phyloP scores from a whole-genome alignment of 2,797 vertebrate species.

The Denticeps clupeoides region DNA sequence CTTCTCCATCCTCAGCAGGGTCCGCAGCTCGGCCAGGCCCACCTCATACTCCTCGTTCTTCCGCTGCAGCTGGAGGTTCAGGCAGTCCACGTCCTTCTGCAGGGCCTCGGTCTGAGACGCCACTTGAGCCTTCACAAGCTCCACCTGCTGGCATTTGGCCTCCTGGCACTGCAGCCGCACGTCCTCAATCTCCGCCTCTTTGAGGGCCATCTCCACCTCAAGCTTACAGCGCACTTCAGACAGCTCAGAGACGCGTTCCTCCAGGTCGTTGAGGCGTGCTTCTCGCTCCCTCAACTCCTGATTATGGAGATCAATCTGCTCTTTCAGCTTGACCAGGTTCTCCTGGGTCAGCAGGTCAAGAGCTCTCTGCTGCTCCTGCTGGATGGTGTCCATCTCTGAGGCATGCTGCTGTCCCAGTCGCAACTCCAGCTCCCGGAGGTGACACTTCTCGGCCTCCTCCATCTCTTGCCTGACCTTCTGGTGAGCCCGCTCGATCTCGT shows the following conservation, averaged over 20 bases:
- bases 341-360: conserved; percentile 63
- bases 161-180: conserved; percentile 71
- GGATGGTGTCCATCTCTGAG: conserved; percentile 60
- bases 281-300: conserved; percentile 61
- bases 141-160: conserved; percentile 68
- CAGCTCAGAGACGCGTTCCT: conserved; percentile 66
- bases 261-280: conserved; percentile 63
- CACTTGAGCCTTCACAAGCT: conserved; percentile 63
- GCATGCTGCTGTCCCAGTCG: conserved; percentile 62
- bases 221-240: conserved; percentile 79
- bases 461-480: conserved; percentile 71
- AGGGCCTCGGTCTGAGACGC: conserved; percentile 64
- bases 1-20: conserved; percentile 84
- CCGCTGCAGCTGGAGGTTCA: conserved; percentile 64
- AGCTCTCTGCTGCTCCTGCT: conserved; percentile 54
- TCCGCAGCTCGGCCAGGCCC: conserved; percentile 74
- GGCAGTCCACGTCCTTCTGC: conserved; percentile 60
- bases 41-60: conserved; percentile 78
- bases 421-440: conserved; percentile 74
- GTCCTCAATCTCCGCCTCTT: conserved; percentile 87
- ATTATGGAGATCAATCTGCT: conserved; percentile 59
- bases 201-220: conserved; percentile 84
- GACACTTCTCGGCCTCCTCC: conserved; percentile 62
- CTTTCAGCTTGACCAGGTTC: conserved; percentile 57
- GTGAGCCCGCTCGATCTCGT: conserved; percentile 70